Conservation (phyloP, 2,113 vertebrate species). For the Misgurnus anguillicaudatus region DNA sequence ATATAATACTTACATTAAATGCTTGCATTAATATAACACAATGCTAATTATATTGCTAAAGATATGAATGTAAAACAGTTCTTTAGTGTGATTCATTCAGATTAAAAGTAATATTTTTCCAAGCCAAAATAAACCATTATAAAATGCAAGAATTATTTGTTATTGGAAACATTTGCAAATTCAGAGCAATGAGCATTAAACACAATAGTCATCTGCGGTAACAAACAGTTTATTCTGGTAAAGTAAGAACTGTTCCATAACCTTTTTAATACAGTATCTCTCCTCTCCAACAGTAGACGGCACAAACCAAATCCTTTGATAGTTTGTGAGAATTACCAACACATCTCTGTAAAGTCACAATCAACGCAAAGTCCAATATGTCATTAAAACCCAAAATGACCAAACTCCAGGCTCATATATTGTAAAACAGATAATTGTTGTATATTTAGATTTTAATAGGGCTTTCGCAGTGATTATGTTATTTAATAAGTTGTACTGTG, state of each 20-base stretch:
- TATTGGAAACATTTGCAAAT: neutral
- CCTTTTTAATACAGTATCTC: neutral
- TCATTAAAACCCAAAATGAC: neutral
- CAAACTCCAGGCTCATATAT: neutral
- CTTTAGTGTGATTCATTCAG: too few relatives aligned
- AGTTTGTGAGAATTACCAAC: neutral
- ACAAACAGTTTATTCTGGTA: slow-evolving; percentile 36
- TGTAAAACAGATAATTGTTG: neutral
- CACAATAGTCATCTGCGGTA: neutral
- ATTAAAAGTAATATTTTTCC: too few relatives aligned
- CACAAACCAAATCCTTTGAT: neutral
- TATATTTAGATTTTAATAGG: neutral
- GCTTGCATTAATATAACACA: too few relatives aligned
- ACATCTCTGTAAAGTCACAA: slow-evolving; percentile 4
- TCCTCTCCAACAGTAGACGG: slow-evolving; percentile 16
- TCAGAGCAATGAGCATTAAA: neutral
- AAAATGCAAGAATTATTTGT: too few relatives aligned
- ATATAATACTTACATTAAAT: too few relatives aligned
- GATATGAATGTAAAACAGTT: too few relatives aligned
- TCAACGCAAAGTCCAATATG: neutral
- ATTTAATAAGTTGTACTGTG: neutral
- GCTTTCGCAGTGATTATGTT: neutral
- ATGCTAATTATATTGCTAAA: too few relatives aligned
- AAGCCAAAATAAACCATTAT: too few relatives aligned
- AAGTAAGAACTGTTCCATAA: neutral